Evolutionary conservation across 2,888 invertebrate genomes (phyloP), one percentile per base, ranked within the genome.

Genomic region (Cephus pulcher): DNA sequence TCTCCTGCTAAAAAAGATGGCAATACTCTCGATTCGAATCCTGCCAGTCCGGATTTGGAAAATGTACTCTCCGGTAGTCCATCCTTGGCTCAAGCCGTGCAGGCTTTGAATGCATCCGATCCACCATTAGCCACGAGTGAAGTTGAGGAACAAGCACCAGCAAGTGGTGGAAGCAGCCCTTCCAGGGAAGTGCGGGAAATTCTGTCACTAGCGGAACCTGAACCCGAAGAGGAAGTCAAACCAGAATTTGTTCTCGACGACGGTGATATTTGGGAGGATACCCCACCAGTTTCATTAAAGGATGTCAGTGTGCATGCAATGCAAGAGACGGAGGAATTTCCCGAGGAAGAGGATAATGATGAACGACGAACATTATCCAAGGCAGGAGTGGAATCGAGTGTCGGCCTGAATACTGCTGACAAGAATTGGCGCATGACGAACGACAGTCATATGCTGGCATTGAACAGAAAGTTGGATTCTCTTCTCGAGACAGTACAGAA

Each of bases 161-260:
- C 95, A 1, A 97, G 97, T 76, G 96, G 96, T n/a, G 96, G 96
- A 23, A 97, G 97, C 80, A 97, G 97, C 90, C 97, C 98, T 9
- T 97, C 97, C 87, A 93, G 97, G 34, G 98, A 98, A 92, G 98
- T 98, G 34, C 95, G 97, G 89, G 96, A 97, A 92, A 98, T 98
- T 84, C 93, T 98, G 90, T 95, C 95, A 9, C 93, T 95, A 73
- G 95, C 95, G 84, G 94, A 94, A 75, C 75, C 77, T 12, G 88
- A 88, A 76, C 81, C 82, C 23, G 84, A 84, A 30, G 87, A 84
- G 35, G 88, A 90, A 71, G 82, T 76, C 15, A 85, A 89, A 73
- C 80, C 84, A 4, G 89, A 88, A 74, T 81, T 35, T 75, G 83
- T 84, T 23, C 86, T 86, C 69, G 69, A 83, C 11, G 82, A 80